Conservation (phyloP, 2,888 invertebrate species). For the Elysia crispata region DNA sequence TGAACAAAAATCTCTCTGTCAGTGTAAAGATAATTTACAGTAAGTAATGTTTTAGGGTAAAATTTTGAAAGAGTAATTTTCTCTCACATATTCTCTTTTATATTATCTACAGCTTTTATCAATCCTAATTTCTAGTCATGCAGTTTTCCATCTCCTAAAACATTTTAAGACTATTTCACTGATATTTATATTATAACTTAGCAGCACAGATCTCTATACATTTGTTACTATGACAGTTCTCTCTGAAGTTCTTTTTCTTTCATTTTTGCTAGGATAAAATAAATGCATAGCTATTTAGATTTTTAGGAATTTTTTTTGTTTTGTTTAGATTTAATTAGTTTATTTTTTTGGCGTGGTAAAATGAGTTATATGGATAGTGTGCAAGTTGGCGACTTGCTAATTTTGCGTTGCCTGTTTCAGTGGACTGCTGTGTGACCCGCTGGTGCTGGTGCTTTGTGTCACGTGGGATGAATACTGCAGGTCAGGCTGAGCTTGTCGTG, state of each 20-base stretch:
- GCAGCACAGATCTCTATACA: too few species aligned
- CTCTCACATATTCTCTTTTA: too few species aligned
- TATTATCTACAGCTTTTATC: neutral
- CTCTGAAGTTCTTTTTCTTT: too few species aligned
- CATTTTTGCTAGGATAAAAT: neutral
- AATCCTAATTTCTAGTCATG: neutral
- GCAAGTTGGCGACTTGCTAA: too few species aligned
- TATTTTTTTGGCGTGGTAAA: too few species aligned
- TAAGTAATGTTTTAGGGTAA: slow-evolving; percentile 79
- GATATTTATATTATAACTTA: too few species aligned
- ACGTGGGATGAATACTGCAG: slow-evolving; percentile 86
- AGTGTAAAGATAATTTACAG: slow-evolving; percentile 86
- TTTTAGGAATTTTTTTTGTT: neutral
- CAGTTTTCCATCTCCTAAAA: too few species aligned
- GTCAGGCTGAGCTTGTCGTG: slow-evolving; percentile 89
- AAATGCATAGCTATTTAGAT: neutral
- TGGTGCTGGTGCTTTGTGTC: slow-evolving; percentile 86
- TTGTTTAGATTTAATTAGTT: too few species aligned
- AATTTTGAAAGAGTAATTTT: neutral
- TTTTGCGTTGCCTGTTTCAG: slow-evolving; percentile 77
- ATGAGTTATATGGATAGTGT: too few species aligned
- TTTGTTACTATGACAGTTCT: too few species aligned
- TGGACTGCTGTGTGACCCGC: slow-evolving; percentile 82
- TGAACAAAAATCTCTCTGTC: slow-evolving; percentile 86
- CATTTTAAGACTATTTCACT: too few species aligned